Conservation (phyloP, 2,797 vertebrate genomes). For the Craterocephalus amniculus region DNA sequence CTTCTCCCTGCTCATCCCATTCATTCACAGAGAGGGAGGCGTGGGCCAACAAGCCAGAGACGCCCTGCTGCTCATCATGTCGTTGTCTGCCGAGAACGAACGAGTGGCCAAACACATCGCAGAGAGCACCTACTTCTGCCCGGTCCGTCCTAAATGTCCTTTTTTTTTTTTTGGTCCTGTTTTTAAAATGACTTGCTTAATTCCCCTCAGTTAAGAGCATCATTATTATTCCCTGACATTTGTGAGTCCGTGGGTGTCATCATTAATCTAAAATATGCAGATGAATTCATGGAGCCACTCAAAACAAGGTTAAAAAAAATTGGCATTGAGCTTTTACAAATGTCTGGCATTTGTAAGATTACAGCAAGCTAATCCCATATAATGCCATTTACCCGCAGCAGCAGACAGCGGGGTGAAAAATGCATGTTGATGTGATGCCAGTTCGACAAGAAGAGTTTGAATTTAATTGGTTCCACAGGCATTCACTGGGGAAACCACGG, state of each 20-base stretch:
- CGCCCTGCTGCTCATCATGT: conserved; percentile 96
- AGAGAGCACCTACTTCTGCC: conserved; percentile 97
- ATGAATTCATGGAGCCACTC: conserved; percentile 19
- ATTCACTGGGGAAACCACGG: conserved; percentile 34
- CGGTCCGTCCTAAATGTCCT: conserved; percentile 85
- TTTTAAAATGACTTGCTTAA: background rate
- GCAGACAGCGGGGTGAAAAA: conserved; percentile 39
- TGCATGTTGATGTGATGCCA: conserved; percentile 50
- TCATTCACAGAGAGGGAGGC: conserved; percentile 94
- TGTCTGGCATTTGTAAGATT: conserved; percentile 47
- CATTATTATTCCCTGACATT: conserved; percentile 2
- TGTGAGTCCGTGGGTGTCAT: conserved; percentile 1
- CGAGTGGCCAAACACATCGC: conserved; percentile 92
- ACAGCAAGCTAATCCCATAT: conserved; percentile 51
- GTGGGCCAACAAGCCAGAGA: conserved; percentile 97
- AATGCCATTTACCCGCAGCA: conserved; percentile 32
- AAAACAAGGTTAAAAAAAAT: conserved; percentile 25
- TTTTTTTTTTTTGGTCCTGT: too few species aligned
- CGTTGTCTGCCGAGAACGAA: conserved; percentile 92
- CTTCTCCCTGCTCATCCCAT: conserved; percentile 97
- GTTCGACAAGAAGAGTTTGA: conserved; percentile 38
- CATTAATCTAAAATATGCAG: conserved; percentile 27
- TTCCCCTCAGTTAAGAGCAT: background rate
- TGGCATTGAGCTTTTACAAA: conserved; percentile 32
- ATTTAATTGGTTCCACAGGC: conserved; percentile 56